Evolutionary conservation across 2,113 vertebrate species (phyloP).

Genomic region (Apus apus): DNA sequence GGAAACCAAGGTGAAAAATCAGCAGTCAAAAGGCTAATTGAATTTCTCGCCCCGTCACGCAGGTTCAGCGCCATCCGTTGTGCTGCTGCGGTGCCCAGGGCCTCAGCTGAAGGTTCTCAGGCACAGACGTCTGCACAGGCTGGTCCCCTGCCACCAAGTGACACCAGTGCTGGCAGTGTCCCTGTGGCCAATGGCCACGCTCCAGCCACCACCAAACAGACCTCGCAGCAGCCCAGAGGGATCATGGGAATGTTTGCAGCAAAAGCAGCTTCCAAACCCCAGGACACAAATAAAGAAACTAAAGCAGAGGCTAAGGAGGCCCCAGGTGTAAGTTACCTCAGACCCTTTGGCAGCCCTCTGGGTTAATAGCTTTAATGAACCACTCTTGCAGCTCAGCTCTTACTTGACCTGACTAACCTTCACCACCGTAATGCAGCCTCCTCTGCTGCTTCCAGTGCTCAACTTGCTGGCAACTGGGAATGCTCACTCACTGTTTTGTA

Average conservation of each 20-base stretch:
- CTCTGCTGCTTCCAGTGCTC: background rate
- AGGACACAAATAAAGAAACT: constrained; percentile 76
- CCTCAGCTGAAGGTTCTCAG: constrained; percentile 60
- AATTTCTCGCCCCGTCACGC: background rate
- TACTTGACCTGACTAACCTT: background rate
- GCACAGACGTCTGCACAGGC: constrained; percentile 9
- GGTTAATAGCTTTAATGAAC: background rate
- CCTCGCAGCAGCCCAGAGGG: constrained; percentile 80
- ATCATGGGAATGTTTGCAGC: constrained; percentile 93
- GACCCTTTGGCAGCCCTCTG: background rate
- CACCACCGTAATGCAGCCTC: background rate
- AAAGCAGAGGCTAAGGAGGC: constrained; percentile 81
- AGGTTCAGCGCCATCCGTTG: constrained; percentile 93
- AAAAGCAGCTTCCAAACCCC: constrained; percentile 77
- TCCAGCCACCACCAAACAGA: constrained; percentile 52
- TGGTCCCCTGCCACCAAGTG: background rate
- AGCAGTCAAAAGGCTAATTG: background rate
- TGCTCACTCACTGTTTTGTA: background rate
- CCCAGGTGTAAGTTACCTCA: constrained; percentile 72
- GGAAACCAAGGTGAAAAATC: background rate
- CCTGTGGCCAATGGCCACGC: constrained; percentile 71
- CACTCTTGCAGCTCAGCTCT: fast-evolving
- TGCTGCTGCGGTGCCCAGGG: constrained; percentile 77
- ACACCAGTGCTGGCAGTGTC: background rate
- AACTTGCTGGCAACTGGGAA: background rate